Conservation (phyloP, 2,113 vertebrate species). For the Ploceus nigricollis region DNA sequence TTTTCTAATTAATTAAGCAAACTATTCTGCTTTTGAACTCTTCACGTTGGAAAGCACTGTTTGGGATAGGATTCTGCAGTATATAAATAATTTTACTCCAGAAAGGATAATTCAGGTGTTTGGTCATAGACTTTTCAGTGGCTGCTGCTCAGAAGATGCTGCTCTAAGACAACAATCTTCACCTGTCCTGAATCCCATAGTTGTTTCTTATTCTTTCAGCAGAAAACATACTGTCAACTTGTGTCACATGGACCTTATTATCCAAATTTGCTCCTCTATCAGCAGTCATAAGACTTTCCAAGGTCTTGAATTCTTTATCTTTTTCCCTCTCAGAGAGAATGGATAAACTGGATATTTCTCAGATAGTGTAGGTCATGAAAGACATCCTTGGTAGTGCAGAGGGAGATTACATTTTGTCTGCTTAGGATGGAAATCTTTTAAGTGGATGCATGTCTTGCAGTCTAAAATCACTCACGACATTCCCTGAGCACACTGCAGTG, state of each 20-base stretch:
- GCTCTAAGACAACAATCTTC: neutral
- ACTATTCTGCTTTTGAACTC: neutral
- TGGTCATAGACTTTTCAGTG: neutral
- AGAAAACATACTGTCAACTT: neutral
- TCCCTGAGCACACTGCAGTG: neutral
- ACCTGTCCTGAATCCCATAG: neutral
- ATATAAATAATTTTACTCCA: neutral
- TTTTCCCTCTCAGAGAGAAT: neutral
- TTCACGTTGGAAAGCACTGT: neutral
- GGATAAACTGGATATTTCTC: neutral
- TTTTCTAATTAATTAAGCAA: neutral
- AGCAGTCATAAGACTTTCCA: neutral
- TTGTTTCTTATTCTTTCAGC: neutral
- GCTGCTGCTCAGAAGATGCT: neutral
- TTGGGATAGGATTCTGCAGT: neutral
- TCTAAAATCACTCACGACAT: neutral
- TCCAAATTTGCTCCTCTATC: neutral
- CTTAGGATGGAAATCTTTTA: neutral
- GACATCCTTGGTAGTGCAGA: neutral
- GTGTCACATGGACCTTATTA: neutral
- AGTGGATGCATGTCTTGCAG: neutral
- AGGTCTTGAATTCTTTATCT: neutral
- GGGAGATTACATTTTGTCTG: neutral
- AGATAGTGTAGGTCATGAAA: neutral
- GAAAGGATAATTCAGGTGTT: neutral